A percentile compares a stretch with the other conserved stretches of the same genome.
These are phyloP conservation scores for Sylvicola cinctus DNA, from an alignment of 2,888 invertebrate genomes.

Conservation along the genomic window DNA sequence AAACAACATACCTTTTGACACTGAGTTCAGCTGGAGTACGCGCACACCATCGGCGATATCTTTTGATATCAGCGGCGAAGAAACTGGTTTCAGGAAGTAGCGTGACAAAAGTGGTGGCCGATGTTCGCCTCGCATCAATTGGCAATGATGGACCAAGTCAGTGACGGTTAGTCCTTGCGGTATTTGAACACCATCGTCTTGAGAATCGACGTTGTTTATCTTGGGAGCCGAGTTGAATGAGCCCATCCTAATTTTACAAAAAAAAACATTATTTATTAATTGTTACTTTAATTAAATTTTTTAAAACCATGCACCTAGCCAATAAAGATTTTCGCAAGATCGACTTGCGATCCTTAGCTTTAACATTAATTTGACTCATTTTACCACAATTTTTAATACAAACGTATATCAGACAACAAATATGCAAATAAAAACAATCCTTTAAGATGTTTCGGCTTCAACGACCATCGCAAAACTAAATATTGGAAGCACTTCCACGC, in stretches of 20 bases:
- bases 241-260: slow-evolving; percentile 60
- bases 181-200: slow-evolving; percentile 34
- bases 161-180: slow-evolving; percentile 26
- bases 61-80: slow-evolving; percentile 11
- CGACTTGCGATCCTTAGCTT: too few relatives aligned
- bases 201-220: slow-evolving; percentile 37
- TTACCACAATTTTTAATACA: too few relatives aligned
- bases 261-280: background rate
- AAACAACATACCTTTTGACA: slow-evolving; percentile 23
- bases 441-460: too few relatives aligned
- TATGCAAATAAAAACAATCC: too few relatives aligned
- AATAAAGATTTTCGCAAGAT: slow-evolving; percentile 15
- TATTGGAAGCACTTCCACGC: too few relatives aligned
- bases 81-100: slow-evolving; percentile 17
- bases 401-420: too few relatives aligned
- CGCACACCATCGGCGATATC: slow-evolving; percentile 22
- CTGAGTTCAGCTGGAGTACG: slow-evolving; percentile 25
- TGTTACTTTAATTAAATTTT: slow-evolving; percentile 11
- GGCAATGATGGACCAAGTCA: slow-evolving; percentile 32
- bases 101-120: slow-evolving; percentile 27
- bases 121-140: slow-evolving; percentile 24
- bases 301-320: slow-evolving; percentile 5
- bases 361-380: too few relatives aligned
- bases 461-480: too few relatives aligned
- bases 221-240: slow-evolving; percentile 47